A percentile compares a stretch with the other conserved stretches of the same genome.
Evolutionary conservation across 1,140 invertebrate species (phyloP).

Genomic region (Varroa destructor): DNA sequence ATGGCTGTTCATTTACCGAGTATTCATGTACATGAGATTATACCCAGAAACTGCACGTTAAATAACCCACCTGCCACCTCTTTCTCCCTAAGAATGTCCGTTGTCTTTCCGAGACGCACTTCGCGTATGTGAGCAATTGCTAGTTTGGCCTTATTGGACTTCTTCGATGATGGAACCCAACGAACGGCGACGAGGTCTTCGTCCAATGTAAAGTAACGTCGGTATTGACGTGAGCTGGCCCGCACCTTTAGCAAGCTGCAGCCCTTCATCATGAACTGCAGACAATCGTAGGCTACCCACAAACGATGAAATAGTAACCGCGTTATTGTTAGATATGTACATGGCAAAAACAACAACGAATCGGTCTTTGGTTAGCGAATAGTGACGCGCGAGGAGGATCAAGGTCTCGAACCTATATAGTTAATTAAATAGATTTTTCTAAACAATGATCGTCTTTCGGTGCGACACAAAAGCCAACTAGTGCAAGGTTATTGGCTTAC

Average conservation of each 20-base stretch:
- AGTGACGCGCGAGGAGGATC: slow-evolving; percentile 26
- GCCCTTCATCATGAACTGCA: slow-evolving; percentile 50
- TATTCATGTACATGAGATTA: too few species aligned
- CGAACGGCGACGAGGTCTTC: slow-evolving; percentile 49
- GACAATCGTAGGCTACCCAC: slow-evolving; percentile 48
- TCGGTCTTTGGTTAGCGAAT: slow-evolving; percentile 29
- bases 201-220: slow-evolving; percentile 48
- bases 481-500: slow-evolving; percentile 16
- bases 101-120: slow-evolving; percentile 49
- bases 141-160: slow-evolving; percentile 50
- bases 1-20: too few species aligned
- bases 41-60: too few species aligned
- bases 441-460: not conserved
- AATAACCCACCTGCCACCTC: slow-evolving; percentile 40
- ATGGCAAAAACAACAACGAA: not conserved
- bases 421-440: too few species aligned
- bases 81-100: slow-evolving; percentile 47
- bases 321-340: slow-evolving; percentile 15
- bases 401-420: too few species aligned
- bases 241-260: slow-evolving; percentile 50
- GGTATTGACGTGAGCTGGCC: slow-evolving; percentile 50
- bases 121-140: slow-evolving; percentile 48
- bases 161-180: slow-evolving; percentile 53
- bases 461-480: slow-evolving; percentile 27
- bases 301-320: slow-evolving; percentile 29